These are phyloP conservation scores for Gonioctena quinquepunctata DNA, from an alignment of 1,140 invertebrate species.

Conservation along the genomic window DNA sequence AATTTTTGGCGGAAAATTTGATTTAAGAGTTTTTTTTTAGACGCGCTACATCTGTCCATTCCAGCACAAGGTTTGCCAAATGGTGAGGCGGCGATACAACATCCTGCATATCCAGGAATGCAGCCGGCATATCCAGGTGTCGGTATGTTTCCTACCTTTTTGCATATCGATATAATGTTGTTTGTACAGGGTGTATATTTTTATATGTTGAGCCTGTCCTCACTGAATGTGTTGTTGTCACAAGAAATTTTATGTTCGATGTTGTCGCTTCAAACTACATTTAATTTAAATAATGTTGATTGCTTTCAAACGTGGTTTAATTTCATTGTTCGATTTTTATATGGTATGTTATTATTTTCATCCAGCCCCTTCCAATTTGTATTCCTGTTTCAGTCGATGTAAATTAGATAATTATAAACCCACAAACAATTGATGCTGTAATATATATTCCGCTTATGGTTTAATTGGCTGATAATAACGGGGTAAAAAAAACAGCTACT, in stretches of 20 bases:
- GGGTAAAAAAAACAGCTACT: too few relatives aligned
- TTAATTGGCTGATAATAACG: too few relatives aligned
- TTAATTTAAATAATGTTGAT: background rate
- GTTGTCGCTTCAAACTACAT: conserved; percentile 32
- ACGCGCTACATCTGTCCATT: conserved; percentile 75
- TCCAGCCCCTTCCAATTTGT: background rate
- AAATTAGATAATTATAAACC: background rate
- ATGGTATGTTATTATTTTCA: too few relatives aligned
- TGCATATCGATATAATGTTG: background rate
- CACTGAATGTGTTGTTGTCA: background rate
- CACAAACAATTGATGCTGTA: too few relatives aligned
- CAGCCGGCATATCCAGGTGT: conserved; percentile 85
- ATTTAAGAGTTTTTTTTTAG: too few relatives aligned
- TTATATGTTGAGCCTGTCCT: background rate
- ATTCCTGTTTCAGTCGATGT: background rate
- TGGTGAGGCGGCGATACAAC: conserved; percentile 84
- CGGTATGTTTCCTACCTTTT: conserved; percentile 68
- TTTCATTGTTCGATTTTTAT: too few relatives aligned
- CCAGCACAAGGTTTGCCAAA: conserved; percentile 87
- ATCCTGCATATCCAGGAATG: conserved; percentile 81
- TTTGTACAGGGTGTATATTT: conserved; percentile 24
- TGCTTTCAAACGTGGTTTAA: background rate
- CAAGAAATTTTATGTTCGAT: conserved; percentile 28
- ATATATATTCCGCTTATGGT: too few relatives aligned
- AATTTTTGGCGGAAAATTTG: too few relatives aligned